Base-by-base conservation (phyloP, 1,140 invertebrate genomes). In the Papilio machaon region DNA sequence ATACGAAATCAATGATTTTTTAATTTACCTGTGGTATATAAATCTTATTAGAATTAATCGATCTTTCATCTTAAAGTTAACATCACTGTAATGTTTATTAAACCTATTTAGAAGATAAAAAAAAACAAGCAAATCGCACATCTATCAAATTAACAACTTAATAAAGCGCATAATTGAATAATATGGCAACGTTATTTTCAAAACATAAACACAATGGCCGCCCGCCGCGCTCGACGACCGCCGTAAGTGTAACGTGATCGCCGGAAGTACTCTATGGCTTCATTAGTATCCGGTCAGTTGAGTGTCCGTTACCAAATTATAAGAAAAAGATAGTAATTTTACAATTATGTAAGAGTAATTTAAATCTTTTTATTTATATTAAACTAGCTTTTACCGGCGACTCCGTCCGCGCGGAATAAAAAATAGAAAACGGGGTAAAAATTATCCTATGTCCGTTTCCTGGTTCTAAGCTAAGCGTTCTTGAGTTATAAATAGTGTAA, bases 111-210 rank as follows among this genome's bases (percentile, higher is more conserved):
- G 15, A 70, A 38, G 30, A 70, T 43, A 70, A 67, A 70, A 70
- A 35, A 8, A 0, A 64, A n/a, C n/a, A 15, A 35, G 23, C 30
- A 70, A 35, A 35, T 70, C 13, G 13, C 23, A 70, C 13, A 38
- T 35, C 30, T 1, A 70, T 70, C 35, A 15, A 35, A 3, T 35
- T 70, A 70, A 70, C 30, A 30, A 35, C 64, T 70, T 70, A 70
- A 70, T 70, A 70, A 70, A 70, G 11, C 64, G 64, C 35, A 70
- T 35, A 70, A 70, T 70, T 70, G 64, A 70, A 70, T 70, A 70
- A 70, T 67, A 67, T 70, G 64, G 64, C 64, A 70, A 70, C 30
- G 17, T 70, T 35, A 64, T 35, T 15, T 23, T 13, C 6, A 54
- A 54, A 54, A 52, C 49, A 52, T 13, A 52, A 30, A 30, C 60